Conservation (phyloP, 2,113 vertebrate species). For the Bettongia penicillata region DNA sequence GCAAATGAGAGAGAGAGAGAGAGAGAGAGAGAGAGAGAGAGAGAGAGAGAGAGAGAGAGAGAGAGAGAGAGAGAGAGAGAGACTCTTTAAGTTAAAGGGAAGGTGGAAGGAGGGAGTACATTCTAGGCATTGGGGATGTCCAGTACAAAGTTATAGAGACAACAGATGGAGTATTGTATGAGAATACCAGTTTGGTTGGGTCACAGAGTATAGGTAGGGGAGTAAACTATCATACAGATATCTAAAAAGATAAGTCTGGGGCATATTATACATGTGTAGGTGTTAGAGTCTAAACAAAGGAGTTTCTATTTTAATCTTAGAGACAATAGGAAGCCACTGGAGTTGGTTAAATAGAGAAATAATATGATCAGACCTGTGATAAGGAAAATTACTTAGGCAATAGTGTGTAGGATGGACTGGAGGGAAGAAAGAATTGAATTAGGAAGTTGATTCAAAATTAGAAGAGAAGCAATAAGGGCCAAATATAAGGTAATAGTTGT, state of each 20-base stretch:
- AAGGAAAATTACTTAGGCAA: not conserved
- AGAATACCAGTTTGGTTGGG: not conserved
- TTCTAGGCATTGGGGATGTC: not conserved
- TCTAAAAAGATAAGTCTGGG: not conserved
- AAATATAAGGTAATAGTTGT: not conserved
- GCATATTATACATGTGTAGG: not conserved
- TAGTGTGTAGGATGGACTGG: not conserved
- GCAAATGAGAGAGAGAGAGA: not conserved
- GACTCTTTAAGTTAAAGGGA: not conserved
- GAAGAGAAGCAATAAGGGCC: not conserved
- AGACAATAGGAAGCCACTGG: not conserved
- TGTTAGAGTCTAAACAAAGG: not conserved
- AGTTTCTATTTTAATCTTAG: not conserved
- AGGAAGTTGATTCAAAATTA: not conserved
- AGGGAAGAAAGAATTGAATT: not conserved
- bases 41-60: too few species aligned
- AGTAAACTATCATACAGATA: not conserved
- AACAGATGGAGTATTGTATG: not conserved
- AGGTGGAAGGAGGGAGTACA: not conserved
- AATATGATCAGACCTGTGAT: not conserved
- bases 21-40: not conserved
- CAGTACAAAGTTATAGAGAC: not conserved
- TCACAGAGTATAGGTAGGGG: not conserved
- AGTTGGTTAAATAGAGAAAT: not conserved
- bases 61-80: not conserved